phyloP scores from a whole-genome alignment of 2,113 vertebrate species.

The Gorilla gorilla region DNA sequence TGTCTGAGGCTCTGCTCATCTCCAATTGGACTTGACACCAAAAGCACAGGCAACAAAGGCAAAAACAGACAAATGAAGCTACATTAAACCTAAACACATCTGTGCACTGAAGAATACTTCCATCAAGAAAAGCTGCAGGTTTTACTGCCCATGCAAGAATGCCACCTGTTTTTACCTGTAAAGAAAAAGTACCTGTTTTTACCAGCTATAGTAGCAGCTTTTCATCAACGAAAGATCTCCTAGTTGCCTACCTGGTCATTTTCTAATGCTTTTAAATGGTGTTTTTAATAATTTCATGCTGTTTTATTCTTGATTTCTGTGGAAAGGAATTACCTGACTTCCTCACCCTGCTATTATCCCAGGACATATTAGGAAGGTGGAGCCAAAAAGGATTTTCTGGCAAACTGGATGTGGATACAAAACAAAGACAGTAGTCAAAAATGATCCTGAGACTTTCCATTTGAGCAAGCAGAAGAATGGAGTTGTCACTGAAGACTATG shows the following conservation, averaged over 20 bases:
- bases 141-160: not conserved
- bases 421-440: not conserved
- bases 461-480: not conserved
- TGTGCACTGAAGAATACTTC: not conserved
- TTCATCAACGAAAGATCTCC: not conserved
- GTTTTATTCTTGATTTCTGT: slow-evolving; percentile 18
- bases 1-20: not conserved
- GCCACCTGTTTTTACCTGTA: not conserved
- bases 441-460: not conserved
- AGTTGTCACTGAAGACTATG: not conserved
- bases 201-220: not conserved
- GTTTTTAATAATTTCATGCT: not conserved
- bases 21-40: not conserved
- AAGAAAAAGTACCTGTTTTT: not conserved
- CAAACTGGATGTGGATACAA: not conserved
- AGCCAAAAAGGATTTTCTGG: slow-evolving; percentile 10
- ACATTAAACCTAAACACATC: not conserved
- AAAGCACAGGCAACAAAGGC: not conserved
- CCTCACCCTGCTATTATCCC: not conserved
- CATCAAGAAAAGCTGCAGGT: not conserved
- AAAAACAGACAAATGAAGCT: not conserved
- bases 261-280: not conserved
- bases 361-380: not conserved
- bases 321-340: not conserved
- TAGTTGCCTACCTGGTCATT: not conserved